Evolutionary conservation across 2,888 invertebrate genomes (phyloP).

Genomic region (Tipula lateralis): DNA sequence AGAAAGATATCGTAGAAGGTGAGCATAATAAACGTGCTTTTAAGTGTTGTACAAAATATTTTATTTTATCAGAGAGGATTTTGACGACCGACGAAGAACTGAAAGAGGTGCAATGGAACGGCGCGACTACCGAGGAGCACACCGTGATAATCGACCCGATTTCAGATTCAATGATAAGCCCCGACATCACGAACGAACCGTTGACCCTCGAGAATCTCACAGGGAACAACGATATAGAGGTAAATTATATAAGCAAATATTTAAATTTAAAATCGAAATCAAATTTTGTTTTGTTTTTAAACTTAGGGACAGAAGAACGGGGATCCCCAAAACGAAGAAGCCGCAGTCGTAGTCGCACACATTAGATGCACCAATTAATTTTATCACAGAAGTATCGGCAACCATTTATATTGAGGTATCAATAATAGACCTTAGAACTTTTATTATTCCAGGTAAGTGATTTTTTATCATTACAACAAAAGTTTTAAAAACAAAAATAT

Average conservation of each 20-base stretch:
- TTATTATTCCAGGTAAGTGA: conserved; percentile 36
- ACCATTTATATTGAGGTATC: conserved; percentile 34
- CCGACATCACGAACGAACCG: background rate
- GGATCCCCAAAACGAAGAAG: conserved; percentile 32
- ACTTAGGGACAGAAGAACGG: conserved; percentile 19
- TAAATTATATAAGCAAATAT: conserved; percentile 19
- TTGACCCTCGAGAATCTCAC: background rate
- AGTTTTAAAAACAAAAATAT: background rate
- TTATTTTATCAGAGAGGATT: conserved; percentile 36
- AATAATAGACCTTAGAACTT: conserved; percentile 34
- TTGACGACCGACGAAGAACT: conserved; percentile 42
- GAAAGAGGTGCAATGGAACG: conserved; percentile 33
- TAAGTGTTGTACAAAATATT: background rate
- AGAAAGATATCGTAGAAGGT: conserved; percentile 34
- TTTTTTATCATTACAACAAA: conserved; percentile 32
- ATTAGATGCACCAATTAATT: background rate
- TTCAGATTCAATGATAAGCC: background rate
- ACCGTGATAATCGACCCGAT: conserved; percentile 36
- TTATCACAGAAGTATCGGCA: background rate
- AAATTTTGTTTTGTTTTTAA: background rate
- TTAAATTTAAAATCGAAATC: background rate
- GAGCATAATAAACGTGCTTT: conserved; percentile 31
- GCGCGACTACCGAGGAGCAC: conserved; percentile 37
- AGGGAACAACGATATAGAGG: conserved; percentile 32
- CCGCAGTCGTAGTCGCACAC: conserved; percentile 45